Evolutionary conservation across 2,888 invertebrate species (phyloP), one percentile per base, ranked within the genome.

Genomic region (Mesochorus sp.): DNA sequence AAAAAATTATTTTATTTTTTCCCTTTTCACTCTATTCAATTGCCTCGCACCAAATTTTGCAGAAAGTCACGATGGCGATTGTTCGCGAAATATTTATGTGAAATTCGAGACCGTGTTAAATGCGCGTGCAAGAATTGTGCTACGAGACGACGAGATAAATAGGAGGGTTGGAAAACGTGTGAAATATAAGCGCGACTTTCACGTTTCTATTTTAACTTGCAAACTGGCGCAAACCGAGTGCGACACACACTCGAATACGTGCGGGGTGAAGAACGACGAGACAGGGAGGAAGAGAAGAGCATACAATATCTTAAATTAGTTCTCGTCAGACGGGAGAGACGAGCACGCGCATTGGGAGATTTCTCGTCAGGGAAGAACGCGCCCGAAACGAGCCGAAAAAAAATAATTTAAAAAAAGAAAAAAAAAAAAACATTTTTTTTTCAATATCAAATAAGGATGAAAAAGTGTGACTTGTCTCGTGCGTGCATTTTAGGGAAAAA

Each of bases 221-320:
- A 86, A 88, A 88, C 89, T 89, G 88, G 88, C 85, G 87, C 88
- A 89, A 88, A 88, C 82, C 86, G 80, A 86, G 85, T 85, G 81
- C 66, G 53, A 24, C 42, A 10, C 21, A 19, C 47, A 59, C 28
- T 51, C 21, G 28, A 44, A 31, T 26, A 44, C 17, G 14, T 26
- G 6, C 26, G 19, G 39, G 28, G 53, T 49, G 51, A 26, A 28
- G 47, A 49, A 14, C 44, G 51, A 37, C 10, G 44, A 17, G 28
- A 24, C 44, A 44, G 64, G 61, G 37, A 55, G 57, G 34, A 57
- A 73, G 78, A 71, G 59, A 42, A 19, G 19, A 26, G 34, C 10
- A 53, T 84, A 88, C 85, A 85, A 88, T 87, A 87, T 88, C 89
- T 89, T 89, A 89, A 89, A 89, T 89, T 89, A 89, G 89, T 89